Evolutionary conservation across 2,888 invertebrate species (phyloP), one percentile per base, ranked within the genome.

Genomic region (Tetranychus truncatus): DNA sequence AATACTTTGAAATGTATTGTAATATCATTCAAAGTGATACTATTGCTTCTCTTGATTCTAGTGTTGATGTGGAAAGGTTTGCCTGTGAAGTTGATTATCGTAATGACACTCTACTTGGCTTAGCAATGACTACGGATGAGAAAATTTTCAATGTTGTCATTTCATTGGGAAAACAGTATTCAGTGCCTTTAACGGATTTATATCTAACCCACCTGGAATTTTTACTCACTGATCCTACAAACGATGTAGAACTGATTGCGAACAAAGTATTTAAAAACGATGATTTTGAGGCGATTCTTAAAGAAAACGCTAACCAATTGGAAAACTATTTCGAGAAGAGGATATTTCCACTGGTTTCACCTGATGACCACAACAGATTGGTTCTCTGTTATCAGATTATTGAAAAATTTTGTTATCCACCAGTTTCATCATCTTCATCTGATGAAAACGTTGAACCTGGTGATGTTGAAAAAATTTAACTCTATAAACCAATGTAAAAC

Each of bases 101-200:
- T 7, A 6, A 44, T 44, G 72, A 45, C 72, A 72, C 44, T 45
- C 20, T 72, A 72, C 72, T 72, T 72, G 72, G 72, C 6, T 45
- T 72, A 18, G 72, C 72, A 15, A 72, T 72, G 72, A 72, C 72
- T 15, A 34, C 20, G 3, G 72, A 72, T 45, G 72, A 72, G 9
- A 20, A 34, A 44, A 72, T 34, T n/a, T 45, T 72, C n/a, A 18
- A 34, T 20, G 44, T 24, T 15, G 72, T 72, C 8, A 45, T 45
- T n/a, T 15, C n/a, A 11, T 15, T 72, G 1, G 72, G 24, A 72
- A 72, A n/a, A 18, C 72, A 72, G 9, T 72, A 72, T 72, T n/a
- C n/a, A 45, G 18, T 72, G 8, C 34, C 72, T n/a, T n/a, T 72
- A 15, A 24, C 11, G 1, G 20, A 72, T 24, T 15, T 72, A 15